Conservation (phyloP, 1,140 invertebrate species). For the Musca domestica region DNA sequence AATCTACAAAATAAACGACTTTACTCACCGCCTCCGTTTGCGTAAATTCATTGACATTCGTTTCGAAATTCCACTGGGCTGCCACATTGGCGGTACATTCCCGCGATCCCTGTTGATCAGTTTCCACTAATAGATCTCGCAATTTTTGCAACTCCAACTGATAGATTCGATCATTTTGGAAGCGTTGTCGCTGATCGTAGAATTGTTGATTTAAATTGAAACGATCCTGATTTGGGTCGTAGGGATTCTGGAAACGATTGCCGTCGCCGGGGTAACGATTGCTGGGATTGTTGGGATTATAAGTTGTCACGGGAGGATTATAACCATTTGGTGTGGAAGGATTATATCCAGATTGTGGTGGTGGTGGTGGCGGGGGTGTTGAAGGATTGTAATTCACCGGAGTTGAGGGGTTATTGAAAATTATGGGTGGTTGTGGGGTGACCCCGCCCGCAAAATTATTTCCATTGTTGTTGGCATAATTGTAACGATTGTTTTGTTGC, state of each 20-base stretch:
- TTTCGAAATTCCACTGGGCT: constrained; percentile 85
- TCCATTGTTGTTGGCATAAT: constrained; percentile 35
- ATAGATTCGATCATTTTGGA: constrained; percentile 48
- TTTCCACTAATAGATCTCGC: constrained; percentile 61
- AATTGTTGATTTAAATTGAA: constrained; percentile 45
- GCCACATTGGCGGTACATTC: constrained; percentile 79
- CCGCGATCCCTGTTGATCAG: constrained; percentile 71
- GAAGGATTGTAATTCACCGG: neutral
- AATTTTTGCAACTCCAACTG: constrained; percentile 48
- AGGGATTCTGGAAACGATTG: constrained; percentile 47
- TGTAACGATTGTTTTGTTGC: constrained; percentile 22
- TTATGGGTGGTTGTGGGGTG: neutral
- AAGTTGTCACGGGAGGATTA: neutral
- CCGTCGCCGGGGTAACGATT: constrained; percentile 37
- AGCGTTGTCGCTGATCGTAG: constrained; percentile 40
- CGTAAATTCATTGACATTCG: constrained; percentile 78
- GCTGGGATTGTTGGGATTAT: constrained; percentile 37
- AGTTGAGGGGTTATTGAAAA: neutral
- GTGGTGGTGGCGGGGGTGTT: neutral
- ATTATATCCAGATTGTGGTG: neutral
- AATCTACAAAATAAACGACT: no score
- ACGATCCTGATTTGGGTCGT: constrained; percentile 40
- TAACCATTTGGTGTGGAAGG: neutral
- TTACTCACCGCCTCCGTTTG: constrained; percentile 77
- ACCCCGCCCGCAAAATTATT: constrained; percentile 14